phyloP scores from a whole-genome alignment of 2,888 invertebrate species.

The Ornithoptera alexandrae region DNA sequence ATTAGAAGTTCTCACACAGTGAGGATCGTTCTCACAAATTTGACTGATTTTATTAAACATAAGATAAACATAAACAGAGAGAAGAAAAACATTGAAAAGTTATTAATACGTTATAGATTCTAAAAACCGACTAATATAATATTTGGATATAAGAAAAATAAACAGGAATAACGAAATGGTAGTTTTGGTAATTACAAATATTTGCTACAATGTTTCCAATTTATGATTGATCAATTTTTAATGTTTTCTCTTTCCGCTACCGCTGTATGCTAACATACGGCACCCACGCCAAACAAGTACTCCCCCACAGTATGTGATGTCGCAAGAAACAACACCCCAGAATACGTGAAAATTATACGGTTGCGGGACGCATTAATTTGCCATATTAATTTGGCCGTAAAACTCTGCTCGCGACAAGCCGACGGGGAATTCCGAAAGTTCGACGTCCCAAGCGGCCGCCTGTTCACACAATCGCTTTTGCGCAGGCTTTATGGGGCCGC shows the following conservation, averaged over 20 bases:
- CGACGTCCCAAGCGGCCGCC: constrained; percentile 71
- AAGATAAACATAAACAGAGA: too few relatives aligned
- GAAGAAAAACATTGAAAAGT: not conserved
- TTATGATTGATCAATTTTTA: not conserved
- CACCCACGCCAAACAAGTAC: constrained; percentile 22
- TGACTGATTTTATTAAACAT: not conserved
- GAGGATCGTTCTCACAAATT: too few relatives aligned
- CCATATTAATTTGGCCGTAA: constrained; percentile 81
- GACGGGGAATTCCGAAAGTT: constrained; percentile 73
- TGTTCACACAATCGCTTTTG: constrained; percentile 72
- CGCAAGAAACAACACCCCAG: constrained; percentile 67
- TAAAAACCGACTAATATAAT: not conserved
- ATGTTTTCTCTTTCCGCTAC: not conserved
- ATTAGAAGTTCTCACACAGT: too few relatives aligned
- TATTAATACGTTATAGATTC: not conserved
- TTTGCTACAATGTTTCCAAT: not conserved
- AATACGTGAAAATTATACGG: constrained; percentile 76
- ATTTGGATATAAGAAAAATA: not conserved
- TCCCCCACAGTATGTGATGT: constrained; percentile 45
- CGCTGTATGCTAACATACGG: constrained; percentile 17
- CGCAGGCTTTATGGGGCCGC: constrained; percentile 57
- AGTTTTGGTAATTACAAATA: not conserved
- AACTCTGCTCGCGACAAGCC: constrained; percentile 78
- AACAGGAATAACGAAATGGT: not conserved
- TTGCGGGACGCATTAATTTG: constrained; percentile 78